Conservation (phyloP, 1,140 invertebrate species). For the Triops cancriformis region DNA sequence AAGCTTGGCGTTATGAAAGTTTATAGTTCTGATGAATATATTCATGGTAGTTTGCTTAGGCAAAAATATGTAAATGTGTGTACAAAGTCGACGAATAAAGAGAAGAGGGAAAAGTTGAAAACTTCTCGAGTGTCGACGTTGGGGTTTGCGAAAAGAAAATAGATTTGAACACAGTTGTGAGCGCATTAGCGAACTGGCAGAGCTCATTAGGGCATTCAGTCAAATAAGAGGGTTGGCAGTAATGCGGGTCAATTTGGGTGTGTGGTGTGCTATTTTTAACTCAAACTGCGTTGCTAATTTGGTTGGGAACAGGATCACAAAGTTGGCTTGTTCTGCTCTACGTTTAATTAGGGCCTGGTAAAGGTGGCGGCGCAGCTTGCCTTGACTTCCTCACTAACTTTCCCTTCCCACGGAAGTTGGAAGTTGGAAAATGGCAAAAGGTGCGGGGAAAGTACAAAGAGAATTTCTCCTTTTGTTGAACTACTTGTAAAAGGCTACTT, state of each 20-base stretch:
- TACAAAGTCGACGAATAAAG: too few species aligned
- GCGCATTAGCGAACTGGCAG: too few species aligned
- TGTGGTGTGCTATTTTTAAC: neutral
- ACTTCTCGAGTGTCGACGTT: too few species aligned
- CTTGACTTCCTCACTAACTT: neutral
- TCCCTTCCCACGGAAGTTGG: neutral
- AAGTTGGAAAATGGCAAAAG: neutral
- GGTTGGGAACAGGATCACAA: neutral
- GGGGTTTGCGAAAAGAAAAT: too few species aligned
- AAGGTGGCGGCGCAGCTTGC: neutral
- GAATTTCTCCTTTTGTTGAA: neutral
- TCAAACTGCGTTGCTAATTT: neutral
- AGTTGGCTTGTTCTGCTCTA: neutral
- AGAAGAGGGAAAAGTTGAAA: too few species aligned
- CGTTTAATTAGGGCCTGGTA: neutral
- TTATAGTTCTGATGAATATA: too few species aligned
- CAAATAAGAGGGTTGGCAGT: neutral
- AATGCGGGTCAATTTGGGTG: neutral
- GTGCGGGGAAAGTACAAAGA: neutral
- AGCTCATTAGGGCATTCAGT: neutral
- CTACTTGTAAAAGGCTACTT: too few species aligned
- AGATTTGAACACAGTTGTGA: too few species aligned
- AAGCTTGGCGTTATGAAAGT: too few species aligned
- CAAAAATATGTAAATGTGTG: too few species aligned
- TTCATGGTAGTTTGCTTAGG: too few species aligned